phyloP scores from a whole-genome alignment of 35 echinoderm and acorn worm species.

The Nesometra sesokonis region DNA sequence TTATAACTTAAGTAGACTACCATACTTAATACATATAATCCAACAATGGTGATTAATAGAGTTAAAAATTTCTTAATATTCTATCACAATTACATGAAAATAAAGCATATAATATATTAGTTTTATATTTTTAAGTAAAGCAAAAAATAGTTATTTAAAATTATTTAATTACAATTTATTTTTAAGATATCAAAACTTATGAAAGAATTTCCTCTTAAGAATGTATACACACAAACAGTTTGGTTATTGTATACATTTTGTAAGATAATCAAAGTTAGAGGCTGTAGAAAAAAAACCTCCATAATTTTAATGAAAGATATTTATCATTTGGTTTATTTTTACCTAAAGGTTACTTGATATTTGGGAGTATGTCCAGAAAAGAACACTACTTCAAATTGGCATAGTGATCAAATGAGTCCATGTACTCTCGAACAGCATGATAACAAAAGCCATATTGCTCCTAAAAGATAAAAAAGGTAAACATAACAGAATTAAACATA shows the following conservation, averaged over 20 bases:
- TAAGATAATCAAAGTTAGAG: too few species aligned
- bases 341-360: too few species aligned
- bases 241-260: too few species aligned
- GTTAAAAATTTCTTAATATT: not conserved
- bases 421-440: slow-evolving; percentile 18
- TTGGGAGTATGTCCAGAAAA: too few species aligned
- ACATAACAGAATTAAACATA: not conserved
- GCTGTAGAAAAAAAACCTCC: too few species aligned
- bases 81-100: not conserved
- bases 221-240: too few species aligned
- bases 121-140: not conserved
- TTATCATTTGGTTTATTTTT: too few species aligned
- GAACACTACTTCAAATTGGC: slow-evolving; percentile 11
- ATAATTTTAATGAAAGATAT: too few species aligned
- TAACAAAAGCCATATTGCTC: slow-evolving; percentile 48
- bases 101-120: not conserved
- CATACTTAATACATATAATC: too few species aligned
- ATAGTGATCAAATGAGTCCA: slow-evolving; percentile 29
- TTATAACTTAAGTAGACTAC: not conserved
- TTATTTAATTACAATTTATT: not conserved
- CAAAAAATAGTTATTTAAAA: not conserved
- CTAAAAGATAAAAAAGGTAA: slow-evolving; percentile 18
- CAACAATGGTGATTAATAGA: too few species aligned
- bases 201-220: not conserved
- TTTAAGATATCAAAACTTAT: not conserved